Evolutionary conservation across 92 coral and sea anemone species (phyloP), one percentile per base, ranked within the genome.

Genomic region (Porites rus): DNA sequence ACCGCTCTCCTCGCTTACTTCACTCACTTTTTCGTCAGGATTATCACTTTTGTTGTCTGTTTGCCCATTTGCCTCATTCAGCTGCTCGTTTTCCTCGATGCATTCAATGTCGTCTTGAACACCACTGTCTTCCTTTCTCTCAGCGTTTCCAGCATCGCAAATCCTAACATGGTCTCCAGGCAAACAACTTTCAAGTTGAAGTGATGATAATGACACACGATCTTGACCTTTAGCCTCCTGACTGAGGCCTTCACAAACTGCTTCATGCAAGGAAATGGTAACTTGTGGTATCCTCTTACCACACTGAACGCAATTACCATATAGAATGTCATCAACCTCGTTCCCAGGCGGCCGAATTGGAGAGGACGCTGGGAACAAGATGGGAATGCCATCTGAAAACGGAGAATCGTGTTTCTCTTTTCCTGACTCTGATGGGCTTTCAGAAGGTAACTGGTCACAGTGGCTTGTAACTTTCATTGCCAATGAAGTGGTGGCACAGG

Each of bases 201-300:
- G 65, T 20, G 80, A 72, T 31, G 66, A 69, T 81, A 73, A 38
- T 0, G 72, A 22, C 8, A 75, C 77, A 11, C 79, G 70, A 43
- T 89, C 92, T 69, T 83, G 73, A 70, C 53, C 69, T 69, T 24
- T 61, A 21, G 38, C 54, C 56, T 77, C 92, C 65, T 21, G 86
- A 10, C 86, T 89, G 18, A 22, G 79, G n/a, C 90, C 92, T 69
- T 89, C 86, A 56, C 92, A 89, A 78, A 84, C 90, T 61, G 80
- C 64, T 70, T 89, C 92, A 72, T 89, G 92, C 31, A 85, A 69
- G 19, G 80, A 80, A 9, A 65, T 11, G 6, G 92, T 89, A 8
- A 74, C 85, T 22, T 18, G 72, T 4, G 92, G 92, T 11, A 89
- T 60, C 85, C 58, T 24, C 81, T 84, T 87, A 31, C 65, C 90